phyloP scores from a whole-genome alignment of 2,113 vertebrate species.

The Chionodraco myersi region DNA sequence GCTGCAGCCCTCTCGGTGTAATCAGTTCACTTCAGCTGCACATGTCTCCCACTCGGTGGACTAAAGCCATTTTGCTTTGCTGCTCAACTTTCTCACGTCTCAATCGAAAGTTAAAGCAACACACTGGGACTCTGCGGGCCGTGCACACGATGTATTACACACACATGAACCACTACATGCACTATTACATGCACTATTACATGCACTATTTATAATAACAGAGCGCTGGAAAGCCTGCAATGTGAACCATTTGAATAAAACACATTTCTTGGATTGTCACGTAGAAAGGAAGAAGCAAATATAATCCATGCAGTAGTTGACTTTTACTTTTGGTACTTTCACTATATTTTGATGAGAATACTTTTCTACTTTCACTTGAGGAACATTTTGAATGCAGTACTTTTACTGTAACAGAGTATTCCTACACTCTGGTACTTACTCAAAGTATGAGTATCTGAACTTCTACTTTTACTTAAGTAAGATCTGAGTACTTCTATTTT shows the following conservation, averaged over 20 bases:
- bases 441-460: too few relatives aligned
- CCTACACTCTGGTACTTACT: too few relatives aligned
- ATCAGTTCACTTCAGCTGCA: conserved; percentile 69
- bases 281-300: neutral
- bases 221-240: neutral
- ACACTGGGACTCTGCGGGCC: neutral
- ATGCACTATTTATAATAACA: neutral
- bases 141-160: neutral
- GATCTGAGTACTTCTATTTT: too few relatives aligned
- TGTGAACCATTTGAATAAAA: neutral
- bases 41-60: conserved; percentile 64
- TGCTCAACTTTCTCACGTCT: conserved; percentile 45
- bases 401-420: too few relatives aligned
- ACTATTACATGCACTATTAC: too few relatives aligned
- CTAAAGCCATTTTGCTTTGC: conserved; percentile 51
- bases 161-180: neutral
- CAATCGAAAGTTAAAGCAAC: conserved; percentile 26
- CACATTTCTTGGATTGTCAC: too few relatives aligned
- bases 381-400: too few relatives aligned
- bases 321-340: too few relatives aligned
- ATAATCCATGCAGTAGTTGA: neutral
- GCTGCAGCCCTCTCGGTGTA: conserved; percentile 67
- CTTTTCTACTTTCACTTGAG: too few relatives aligned
- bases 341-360: too few relatives aligned
- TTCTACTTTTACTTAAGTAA: too few relatives aligned